Percentiles rank a stretch among this genome's conserved stretches.
Conservation (phyloP, 2,113 vertebrate species). For the Myiozetetes cayanensis region DNA sequence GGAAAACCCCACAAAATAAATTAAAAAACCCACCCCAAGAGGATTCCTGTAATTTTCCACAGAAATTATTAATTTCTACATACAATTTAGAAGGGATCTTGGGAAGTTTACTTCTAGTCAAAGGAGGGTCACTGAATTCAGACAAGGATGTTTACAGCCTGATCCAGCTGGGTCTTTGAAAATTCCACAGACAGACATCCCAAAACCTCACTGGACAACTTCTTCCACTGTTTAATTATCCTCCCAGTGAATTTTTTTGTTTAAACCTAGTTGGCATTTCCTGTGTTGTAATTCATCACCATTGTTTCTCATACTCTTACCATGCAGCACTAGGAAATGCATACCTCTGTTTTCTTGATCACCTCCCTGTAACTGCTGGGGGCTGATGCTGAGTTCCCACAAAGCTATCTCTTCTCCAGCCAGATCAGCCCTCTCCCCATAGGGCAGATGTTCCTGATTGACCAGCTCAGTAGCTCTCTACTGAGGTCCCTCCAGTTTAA, state of each 20-base stretch:
- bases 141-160: neutral
- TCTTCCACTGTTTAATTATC: neutral
- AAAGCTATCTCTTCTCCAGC: neutral
- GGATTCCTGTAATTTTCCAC: neutral
- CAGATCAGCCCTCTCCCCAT: neutral
- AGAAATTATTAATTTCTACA: neutral
- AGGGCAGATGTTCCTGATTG: neutral
- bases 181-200: neutral
- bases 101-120: neutral
- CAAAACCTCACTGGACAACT: neutral
- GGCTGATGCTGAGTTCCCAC: neutral
- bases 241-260: neutral
- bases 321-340: neutral
- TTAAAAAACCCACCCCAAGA: neutral
- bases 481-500: neutral
- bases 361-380: accelerated
- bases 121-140: neutral
- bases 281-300: neutral
- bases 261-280: neutral
- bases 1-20: neutral
- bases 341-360: neutral
- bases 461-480: neutral
- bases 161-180: neutral
- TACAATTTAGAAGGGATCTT: neutral
- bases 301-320: neutral